Base-by-base conservation (phyloP, 2,888 invertebrate species). In the Venustoraphidia nigricollis region DNA sequence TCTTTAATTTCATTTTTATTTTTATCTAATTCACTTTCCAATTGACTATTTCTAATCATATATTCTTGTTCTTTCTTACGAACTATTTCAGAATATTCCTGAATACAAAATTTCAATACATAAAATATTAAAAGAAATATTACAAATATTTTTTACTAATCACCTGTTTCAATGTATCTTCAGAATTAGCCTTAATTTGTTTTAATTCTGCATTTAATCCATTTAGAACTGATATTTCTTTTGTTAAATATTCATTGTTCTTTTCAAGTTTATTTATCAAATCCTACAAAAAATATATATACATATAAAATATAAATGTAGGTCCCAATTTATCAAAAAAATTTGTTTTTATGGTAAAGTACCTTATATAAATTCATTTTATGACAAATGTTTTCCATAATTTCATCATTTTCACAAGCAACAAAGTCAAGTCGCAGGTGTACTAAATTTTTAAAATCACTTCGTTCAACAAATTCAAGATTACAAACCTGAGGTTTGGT, bases 381-480 rank as follows among this genome's bases (percentile, higher is more conserved):
- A 14, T 34, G 34, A 2, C 36, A 34, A n/a, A 46, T 41, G 36
- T 41, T 46, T 40, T 35, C 34, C 34, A 46, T 11, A 35, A 46
- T 41, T 35, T n/a, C 41, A 8, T 46, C 46, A 10, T 27, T 14
- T 46, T 46, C 46, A 41, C 40, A 46, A 11, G 40, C 17, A 41
- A 46, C 40, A 10, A 46, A 13, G 13, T 46, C 41, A 34, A 46
- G 34, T 41, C 41, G 46, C 14, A 46, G 14, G 41, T 46, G 46
- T 5, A 46, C 11, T 35, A 46, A 34, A 34, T 46, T 46, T 13
- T 46, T 46, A n/a, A 46, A 41, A 46, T 46, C 46, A 41, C 34
- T 46, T 9, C 46, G 46, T 41, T 46, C 46, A 11, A 46, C 35
- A 46, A 46, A 46, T 46, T 46, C 46, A 39, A 14, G 27, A 27